Percentiles rank a stretch among this genome's conserved stretches.
Conservation (phyloP, 2,797 vertebrate genomes). For the Adelosebastes latens region DNA sequence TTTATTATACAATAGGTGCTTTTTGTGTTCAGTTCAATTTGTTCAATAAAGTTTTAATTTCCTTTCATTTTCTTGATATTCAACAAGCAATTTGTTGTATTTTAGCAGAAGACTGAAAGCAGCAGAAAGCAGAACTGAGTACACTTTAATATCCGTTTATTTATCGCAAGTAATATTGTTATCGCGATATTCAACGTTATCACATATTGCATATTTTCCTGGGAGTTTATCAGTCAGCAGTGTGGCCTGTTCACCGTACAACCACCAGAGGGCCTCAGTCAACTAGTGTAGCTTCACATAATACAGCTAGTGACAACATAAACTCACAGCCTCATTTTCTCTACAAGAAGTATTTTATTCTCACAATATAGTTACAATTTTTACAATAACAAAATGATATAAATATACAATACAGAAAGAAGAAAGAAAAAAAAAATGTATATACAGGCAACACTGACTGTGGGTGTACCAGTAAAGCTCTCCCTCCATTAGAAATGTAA, state of each 20-base stretch:
- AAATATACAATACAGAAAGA: slow-evolving; percentile 71
- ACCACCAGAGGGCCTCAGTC: slow-evolving; percentile 53
- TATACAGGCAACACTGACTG: slow-evolving; percentile 77
- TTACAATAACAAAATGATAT: slow-evolving; percentile 77
- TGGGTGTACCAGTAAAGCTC: slow-evolving; percentile 41
- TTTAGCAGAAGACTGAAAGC: too few species aligned
- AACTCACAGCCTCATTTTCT: slow-evolving; percentile 22
- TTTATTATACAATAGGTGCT: too few species aligned
- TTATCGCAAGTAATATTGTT: not conserved
- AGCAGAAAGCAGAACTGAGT: too few species aligned
- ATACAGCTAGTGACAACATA: not conserved
- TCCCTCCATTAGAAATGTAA: slow-evolving; percentile 74
- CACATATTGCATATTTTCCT: not conserved
- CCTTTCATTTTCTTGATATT: too few species aligned
- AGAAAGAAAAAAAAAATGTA: slow-evolving; percentile 45
- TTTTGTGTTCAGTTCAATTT: too few species aligned
- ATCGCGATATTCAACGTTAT: too few species aligned
- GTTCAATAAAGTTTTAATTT: too few species aligned
- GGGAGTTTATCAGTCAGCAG: not conserved
- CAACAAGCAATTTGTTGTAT: too few species aligned
- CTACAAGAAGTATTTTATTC: slow-evolving; percentile 73
- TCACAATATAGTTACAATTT: slow-evolving; percentile 67
- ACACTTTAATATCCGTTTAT: not conserved
- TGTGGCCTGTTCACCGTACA: not conserved
- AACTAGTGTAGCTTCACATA: not conserved